Conservation (phyloP, 2,888 invertebrate species). For the Frankliniella fusca region DNA sequence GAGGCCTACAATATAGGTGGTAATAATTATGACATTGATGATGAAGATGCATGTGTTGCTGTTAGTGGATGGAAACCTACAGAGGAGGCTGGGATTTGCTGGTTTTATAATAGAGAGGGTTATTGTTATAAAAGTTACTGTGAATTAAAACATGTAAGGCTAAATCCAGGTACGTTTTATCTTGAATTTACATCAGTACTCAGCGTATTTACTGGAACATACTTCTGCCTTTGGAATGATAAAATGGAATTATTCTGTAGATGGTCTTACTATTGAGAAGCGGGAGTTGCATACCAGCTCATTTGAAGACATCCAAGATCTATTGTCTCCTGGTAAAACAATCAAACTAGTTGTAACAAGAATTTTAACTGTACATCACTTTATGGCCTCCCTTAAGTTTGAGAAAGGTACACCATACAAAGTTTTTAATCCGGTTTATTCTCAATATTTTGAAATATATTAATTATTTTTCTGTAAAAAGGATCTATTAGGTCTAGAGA, state of each 20-base stretch:
- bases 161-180: neutral
- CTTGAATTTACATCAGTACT: neutral
- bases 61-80: slow-evolving; percentile 8
- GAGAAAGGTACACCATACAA: too few species aligned
- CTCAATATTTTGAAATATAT: neutral
- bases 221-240: neutral
- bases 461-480: neutral
- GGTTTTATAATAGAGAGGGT: neutral
- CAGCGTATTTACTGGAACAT: neutral
- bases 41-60: slow-evolving; percentile 11
- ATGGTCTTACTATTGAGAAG: neutral
- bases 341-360: neutral
- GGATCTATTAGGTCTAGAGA: neutral
- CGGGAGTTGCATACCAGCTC: neutral
- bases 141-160: neutral
- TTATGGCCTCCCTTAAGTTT: neutral
- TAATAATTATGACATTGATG: neutral
- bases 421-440: neutral
- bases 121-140: neutral
- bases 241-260: neutral
- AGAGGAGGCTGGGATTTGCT: neutral
- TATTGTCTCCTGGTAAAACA: neutral
- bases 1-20: neutral
- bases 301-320: neutral
- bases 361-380: neutral